Base-by-base conservation (phyloP, 2,797 vertebrate species). In the Ceyx erithaca region DNA sequence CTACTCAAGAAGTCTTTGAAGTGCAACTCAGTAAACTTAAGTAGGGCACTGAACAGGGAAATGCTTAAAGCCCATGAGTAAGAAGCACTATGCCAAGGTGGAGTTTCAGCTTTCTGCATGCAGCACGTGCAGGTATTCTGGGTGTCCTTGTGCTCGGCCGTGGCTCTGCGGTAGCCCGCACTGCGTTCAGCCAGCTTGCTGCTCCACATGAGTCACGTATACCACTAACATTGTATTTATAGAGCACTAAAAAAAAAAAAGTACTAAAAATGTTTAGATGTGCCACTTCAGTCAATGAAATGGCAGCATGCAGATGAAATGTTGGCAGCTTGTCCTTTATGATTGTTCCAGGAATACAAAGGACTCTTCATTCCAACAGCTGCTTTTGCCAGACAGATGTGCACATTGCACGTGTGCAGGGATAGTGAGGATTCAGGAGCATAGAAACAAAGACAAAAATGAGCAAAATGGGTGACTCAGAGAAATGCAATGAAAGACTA, bases 1-100 rank as follows among this genome's bases (percentile, higher is more conserved):
- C 81, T 77, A 73, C 33, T 87, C 86, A 82, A 89, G 70, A 90
- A 95, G 64, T 46, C 93, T 95, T 87, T 94, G 87, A 93, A 92
- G 83, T 79, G 37, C 41, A 84, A 43, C 75, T 87, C 33, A 6
- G 64, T 87, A 83, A 94, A 92, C 69, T 30, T 78, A 96, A 94
- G 79, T 76, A 93, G 92, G 79, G 51, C 87, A 93, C 1, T 43
- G 58, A 90, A 75, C 43, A 91, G 79, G 94, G 72, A 95, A 95
- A 87, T 15, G 69, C 89, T 87, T 26, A 55, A 58, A 89, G 80
- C 37, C 43, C 87, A 55, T 90, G 64, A 93, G 76, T 75, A 91
- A 89, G 92, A 90, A 92, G 69, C 43, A 58, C 66, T 87, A 92
- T 85, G 85, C 89, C 87, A 18, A 71, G 51, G 89, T 55, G 66